These are phyloP conservation scores for Amiota communis DNA, from an alignment of 2,888 invertebrate genomes.

Conservation along the genomic window DNA sequence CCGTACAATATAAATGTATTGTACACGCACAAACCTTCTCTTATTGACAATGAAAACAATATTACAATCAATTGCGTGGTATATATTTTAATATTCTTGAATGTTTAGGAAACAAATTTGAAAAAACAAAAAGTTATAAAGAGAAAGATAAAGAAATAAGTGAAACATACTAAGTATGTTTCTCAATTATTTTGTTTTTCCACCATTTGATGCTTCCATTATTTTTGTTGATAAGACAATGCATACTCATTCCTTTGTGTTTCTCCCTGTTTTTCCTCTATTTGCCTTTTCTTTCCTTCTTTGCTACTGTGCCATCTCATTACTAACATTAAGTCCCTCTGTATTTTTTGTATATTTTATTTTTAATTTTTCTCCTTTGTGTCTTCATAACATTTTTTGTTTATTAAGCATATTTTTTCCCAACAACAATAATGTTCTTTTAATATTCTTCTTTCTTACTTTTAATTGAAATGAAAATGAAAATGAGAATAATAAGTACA, in stretches of 20 bases:
- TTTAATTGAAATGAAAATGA: conserved; percentile 18
- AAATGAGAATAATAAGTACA: background rate
- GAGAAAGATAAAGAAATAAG: background rate
- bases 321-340: too few species aligned
- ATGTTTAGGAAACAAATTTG: too few species aligned
- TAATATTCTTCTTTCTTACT: background rate
- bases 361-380: background rate
- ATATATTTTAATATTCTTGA: too few species aligned
- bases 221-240: too few species aligned
- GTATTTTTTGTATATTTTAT: background rate
- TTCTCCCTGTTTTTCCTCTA: background rate
- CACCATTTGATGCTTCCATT: too few species aligned
- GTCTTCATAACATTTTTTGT: conserved; percentile 5
- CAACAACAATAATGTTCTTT: background rate
- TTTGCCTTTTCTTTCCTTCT: background rate
- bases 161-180: background rate
- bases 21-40: too few species aligned
- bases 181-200: background rate
- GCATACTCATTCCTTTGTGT: background rate
- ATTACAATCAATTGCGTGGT: too few species aligned
- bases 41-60: too few species aligned
- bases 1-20: too few species aligned
- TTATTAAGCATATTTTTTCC: conserved; percentile 15
- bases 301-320: background rate
- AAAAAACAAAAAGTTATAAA: too few species aligned